These are phyloP conservation scores for Drosophila fungiperda DNA, from an alignment of 2,888 invertebrate species.

Conservation along the genomic window DNA sequence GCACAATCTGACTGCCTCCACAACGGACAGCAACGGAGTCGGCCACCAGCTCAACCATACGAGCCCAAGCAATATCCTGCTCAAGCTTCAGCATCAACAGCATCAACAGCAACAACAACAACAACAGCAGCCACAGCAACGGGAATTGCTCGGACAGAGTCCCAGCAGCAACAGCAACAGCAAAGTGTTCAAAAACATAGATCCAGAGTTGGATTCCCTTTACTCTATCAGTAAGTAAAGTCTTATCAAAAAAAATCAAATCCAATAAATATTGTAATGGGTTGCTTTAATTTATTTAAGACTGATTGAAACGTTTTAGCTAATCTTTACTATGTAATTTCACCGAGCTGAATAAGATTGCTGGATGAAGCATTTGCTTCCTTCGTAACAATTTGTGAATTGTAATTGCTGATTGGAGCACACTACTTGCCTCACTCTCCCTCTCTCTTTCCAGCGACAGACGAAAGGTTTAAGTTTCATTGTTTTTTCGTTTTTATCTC, in stretches of 20 bases:
- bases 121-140: conserved; percentile 68
- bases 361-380: background rate
- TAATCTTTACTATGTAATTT: background rate
- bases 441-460: background rate
- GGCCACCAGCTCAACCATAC: conserved; percentile 62
- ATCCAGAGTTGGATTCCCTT: conserved; percentile 89
- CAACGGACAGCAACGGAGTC: conserved; percentile 65
- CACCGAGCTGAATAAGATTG: background rate
- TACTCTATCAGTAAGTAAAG: conserved; percentile 88
- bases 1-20: conserved; percentile 73
- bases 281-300: background rate
- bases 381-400: background rate
- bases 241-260: background rate
- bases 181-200: conserved; percentile 85
- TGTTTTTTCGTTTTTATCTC: background rate
- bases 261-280: background rate
- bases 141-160: conserved; percentile 82
- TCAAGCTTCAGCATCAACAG: conserved; percentile 34
- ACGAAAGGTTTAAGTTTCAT: background rate
- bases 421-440: background rate
- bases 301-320: background rate
- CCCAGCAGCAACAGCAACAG: conserved; percentile 82
- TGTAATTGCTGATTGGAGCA: background rate
- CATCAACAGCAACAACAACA: conserved; percentile 43
- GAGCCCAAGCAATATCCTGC: conserved; percentile 79